Evolutionary conservation across 2,797 vertebrate species (phyloP).

Genomic region (Enteromius fasciolatus): DNA sequence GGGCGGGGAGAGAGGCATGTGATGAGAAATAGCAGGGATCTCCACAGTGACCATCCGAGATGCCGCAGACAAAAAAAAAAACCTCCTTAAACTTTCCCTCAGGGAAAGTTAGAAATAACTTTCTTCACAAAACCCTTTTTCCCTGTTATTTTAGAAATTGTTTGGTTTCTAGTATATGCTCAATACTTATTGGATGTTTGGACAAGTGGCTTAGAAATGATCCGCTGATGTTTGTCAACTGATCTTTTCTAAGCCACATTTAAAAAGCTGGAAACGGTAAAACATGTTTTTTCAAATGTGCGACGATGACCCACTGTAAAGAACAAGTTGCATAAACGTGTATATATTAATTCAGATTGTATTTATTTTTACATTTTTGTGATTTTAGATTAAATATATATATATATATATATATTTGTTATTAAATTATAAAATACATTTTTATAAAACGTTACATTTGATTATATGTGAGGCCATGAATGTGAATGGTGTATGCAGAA

Average conservation of each 20-base stretch:
- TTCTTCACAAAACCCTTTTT: conserved; percentile 58
- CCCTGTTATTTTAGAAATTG: conserved; percentile 70
- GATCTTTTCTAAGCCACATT: conserved; percentile 60
- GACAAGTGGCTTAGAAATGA: conserved; percentile 59
- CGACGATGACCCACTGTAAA: conserved; percentile 66
- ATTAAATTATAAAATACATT: neutral
- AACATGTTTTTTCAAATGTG: conserved; percentile 56
- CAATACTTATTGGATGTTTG: conserved; percentile 78
- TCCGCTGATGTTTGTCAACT: conserved; percentile 60
- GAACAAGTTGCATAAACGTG: neutral
- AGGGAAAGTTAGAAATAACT: conserved; percentile 51
- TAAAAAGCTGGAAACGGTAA: conserved; percentile 64
- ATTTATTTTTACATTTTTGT: neutral
- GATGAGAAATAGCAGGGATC: conserved; percentile 73
- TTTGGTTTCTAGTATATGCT: conserved; percentile 67
- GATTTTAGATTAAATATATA: neutral
- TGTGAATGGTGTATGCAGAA: neutral
- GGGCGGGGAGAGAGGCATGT: conserved; percentile 52
- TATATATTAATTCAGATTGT: neutral
- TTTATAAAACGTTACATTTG: neutral
- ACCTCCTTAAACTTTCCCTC: conserved; percentile 57
- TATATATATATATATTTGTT: neutral
- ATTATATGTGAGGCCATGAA: neutral
- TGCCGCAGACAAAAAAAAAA: conserved; percentile 50
- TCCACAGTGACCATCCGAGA: conserved; percentile 84